phyloP scores from a whole-genome alignment of 2,113 vertebrate species.

The Ptilorrhoa leucosticta region DNA sequence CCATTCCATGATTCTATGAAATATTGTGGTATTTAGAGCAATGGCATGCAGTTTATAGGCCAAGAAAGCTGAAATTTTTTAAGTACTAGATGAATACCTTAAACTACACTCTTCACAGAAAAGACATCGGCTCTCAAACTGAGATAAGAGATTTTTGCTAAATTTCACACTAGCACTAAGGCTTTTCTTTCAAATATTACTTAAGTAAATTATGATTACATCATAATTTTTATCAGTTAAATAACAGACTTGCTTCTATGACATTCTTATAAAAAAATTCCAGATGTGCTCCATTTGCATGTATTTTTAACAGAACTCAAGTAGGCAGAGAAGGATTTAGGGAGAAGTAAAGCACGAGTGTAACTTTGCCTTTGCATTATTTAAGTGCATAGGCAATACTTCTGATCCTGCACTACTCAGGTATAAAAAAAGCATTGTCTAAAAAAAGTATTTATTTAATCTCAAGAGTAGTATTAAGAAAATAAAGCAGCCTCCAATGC shows the following conservation, averaged over 20 bases:
- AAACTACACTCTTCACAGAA: neutral
- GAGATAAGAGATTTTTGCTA: neutral
- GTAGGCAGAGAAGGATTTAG: neutral
- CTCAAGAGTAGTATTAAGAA: neutral
- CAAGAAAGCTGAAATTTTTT: neutral
- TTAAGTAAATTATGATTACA: neutral
- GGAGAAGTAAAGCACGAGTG: fast-evolving
- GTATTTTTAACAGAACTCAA: neutral
- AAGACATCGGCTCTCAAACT: neutral
- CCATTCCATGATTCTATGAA: neutral
- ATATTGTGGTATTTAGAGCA: neutral
- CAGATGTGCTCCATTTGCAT: neutral
- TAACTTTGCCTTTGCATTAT: neutral
- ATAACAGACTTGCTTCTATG: neutral
- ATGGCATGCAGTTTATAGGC: neutral
- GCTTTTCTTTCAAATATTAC: neutral
- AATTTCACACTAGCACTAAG: neutral
- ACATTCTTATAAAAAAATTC: neutral
- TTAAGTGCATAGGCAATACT: neutral
- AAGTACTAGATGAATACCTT: neutral
- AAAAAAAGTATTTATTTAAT: neutral
- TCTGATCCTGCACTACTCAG: neutral
- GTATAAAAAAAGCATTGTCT: neutral
- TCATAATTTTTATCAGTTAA: neutral
- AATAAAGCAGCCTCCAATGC: neutral